These are phyloP conservation scores for Passer domesticus DNA, from an alignment of 2,113 vertebrate species.

Conservation along the genomic window DNA sequence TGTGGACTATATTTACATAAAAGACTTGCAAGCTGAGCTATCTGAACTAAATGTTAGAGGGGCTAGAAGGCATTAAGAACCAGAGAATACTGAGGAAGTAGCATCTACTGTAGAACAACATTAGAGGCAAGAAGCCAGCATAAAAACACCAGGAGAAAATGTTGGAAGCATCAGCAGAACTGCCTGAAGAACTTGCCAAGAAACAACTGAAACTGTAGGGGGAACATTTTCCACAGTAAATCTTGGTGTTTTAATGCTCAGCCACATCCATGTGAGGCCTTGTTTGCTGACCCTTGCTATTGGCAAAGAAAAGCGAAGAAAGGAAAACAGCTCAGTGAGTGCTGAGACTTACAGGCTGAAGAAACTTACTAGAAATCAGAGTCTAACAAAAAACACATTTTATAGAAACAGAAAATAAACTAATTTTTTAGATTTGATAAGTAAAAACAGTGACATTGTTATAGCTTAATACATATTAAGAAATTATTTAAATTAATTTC, in stretches of 20 bases:
- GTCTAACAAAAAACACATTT: neutral
- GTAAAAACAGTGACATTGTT: neutral
- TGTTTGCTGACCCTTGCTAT: neutral
- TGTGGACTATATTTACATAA: neutral
- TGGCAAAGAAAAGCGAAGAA: neutral
- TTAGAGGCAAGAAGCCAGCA: neutral
- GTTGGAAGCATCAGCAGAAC: neutral
- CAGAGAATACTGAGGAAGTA: neutral
- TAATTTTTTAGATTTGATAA: neutral
- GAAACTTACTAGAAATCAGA: neutral
- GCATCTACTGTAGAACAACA: neutral
- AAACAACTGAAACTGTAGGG: neutral
- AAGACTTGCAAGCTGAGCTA: neutral
- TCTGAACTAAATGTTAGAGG: neutral
- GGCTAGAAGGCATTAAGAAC: neutral
- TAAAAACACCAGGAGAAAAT: neutral
- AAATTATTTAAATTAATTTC: neutral
- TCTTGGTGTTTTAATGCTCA: neutral
- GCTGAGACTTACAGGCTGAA: neutral
- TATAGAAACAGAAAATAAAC: neutral
- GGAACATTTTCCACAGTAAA: neutral
- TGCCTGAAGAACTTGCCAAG: slow-evolving; percentile 4
- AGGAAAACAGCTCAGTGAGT: neutral
- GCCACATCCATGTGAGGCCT: neutral
- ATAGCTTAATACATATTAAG: neutral